Percentiles rank a stretch among this genome's conserved stretches.
Conservation (phyloP, 2,797 vertebrate species). For the Nyctalus aviator region DNA sequence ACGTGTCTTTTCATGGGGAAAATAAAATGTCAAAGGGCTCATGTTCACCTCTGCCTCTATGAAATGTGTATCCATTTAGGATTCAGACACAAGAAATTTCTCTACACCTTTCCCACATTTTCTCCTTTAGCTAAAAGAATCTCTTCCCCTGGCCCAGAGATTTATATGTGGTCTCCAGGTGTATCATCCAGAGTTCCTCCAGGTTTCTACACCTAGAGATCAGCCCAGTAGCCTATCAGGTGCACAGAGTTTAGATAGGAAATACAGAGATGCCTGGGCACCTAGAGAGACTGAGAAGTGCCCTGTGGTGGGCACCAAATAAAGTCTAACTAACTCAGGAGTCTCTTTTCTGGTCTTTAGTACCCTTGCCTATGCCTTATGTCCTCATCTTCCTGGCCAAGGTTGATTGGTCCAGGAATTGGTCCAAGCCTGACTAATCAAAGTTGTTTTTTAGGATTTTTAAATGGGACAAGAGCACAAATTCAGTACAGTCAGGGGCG, state of each 20-base stretch:
- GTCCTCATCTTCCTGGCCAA: slow-evolving; percentile 17
- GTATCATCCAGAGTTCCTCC: not conserved
- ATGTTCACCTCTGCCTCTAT: not conserved
- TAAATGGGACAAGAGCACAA: not conserved
- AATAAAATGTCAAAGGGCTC: slow-evolving; percentile 35
- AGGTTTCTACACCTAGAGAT: not conserved
- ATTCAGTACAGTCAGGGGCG: not conserved
- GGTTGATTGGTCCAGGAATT: not conserved
- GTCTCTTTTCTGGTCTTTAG: not conserved
- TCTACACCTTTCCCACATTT: slow-evolving; percentile 26
- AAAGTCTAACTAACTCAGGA: not conserved
- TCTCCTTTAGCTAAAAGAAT: slow-evolving; percentile 15
- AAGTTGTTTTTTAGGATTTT: not conserved
- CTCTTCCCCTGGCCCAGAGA: not conserved
- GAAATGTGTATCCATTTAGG: not conserved
- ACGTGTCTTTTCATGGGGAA: not conserved
- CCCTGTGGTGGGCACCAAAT: not conserved
- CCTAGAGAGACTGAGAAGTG: not conserved
- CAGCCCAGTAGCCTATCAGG: not conserved
- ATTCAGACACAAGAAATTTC: not conserved
- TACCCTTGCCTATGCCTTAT: not conserved
- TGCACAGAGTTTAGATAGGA: not conserved
- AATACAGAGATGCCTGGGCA: not conserved
- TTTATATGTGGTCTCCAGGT: not conserved
- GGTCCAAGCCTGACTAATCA: not conserved